Evolutionary conservation across 2,797 vertebrate genomes (phyloP).

Genomic region (Sebastes kiyomatsui): DNA sequence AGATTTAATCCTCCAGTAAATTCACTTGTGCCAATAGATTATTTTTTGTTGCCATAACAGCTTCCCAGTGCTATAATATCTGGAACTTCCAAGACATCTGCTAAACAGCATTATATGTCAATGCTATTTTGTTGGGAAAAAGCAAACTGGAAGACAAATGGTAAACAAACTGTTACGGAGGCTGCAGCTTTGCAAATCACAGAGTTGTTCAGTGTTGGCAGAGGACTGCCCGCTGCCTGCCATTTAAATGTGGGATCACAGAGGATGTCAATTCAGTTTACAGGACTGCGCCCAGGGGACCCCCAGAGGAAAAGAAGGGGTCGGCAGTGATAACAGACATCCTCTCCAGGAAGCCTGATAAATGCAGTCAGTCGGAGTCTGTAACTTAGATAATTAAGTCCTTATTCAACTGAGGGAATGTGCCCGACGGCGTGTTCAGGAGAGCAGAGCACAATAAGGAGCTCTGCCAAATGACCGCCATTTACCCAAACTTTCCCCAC

Average conservation of each 20-base stretch:
- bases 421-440: slow-evolving; percentile 46
- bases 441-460: slow-evolving; percentile 29
- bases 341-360: slow-evolving; percentile 62
- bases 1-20: background rate
- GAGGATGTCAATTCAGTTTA: slow-evolving; percentile 40
- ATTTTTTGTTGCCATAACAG: background rate
- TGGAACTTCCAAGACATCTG: background rate
- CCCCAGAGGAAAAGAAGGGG: slow-evolving; percentile 41
- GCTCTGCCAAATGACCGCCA: slow-evolving; percentile 45
- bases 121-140: background rate
- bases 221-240: slow-evolving; percentile 14
- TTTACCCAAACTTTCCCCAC: slow-evolving; percentile 33
- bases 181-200: slow-evolving; percentile 8
- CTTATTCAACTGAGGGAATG: slow-evolving; percentile 45
- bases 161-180: background rate
- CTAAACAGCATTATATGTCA: background rate
- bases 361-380: slow-evolving; percentile 54
- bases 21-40: background rate
- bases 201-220: slow-evolving; percentile 6
- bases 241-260: slow-evolving; percentile 51
- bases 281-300: slow-evolving; percentile 36
- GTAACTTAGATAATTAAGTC: slow-evolving; percentile 67
- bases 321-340: slow-evolving; percentile 51
- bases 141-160: slow-evolving; percentile 11
- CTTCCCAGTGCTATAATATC: background rate